Conservation (phyloP, 2,113 vertebrate species). For the Leptocoma aspasia region DNA sequence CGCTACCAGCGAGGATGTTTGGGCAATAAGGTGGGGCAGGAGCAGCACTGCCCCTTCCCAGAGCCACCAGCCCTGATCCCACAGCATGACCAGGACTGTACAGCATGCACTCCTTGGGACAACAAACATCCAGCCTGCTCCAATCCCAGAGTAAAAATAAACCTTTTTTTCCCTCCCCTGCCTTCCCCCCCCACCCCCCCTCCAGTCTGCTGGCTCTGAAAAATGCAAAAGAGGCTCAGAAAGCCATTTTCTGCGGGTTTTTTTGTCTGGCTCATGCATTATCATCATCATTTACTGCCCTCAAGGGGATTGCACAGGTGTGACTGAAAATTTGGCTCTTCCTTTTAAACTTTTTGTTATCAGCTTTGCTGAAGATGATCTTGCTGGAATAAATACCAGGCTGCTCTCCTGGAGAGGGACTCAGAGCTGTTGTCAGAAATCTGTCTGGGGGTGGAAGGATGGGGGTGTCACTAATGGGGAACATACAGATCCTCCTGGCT, state of each 20-base stretch:
- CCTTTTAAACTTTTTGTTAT: slow-evolving; percentile 52
- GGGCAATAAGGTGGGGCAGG: not conserved
- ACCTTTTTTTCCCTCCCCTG: not conserved
- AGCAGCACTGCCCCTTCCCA: not conserved
- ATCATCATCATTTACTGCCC: slow-evolving; percentile 53
- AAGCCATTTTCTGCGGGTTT: slow-evolving; percentile 26
- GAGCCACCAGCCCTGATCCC: fast-evolving
- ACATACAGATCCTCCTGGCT: slow-evolving; percentile 15
- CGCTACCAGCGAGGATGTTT: not conserved
- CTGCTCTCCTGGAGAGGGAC: slow-evolving; percentile 31
- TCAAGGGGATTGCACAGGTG: slow-evolving; percentile 52
- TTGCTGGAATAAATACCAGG: slow-evolving; percentile 21
- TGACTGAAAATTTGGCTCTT: slow-evolving; percentile 55
- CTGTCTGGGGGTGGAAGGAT: slow-evolving; percentile 1
- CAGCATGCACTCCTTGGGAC: not conserved
- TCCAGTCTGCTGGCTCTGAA: slow-evolving; percentile 29
- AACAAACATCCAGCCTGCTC: not conserved
- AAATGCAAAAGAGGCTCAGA: slow-evolving; percentile 42
- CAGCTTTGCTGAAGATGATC: slow-evolving; percentile 22
- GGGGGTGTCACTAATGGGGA: slow-evolving; percentile 20
- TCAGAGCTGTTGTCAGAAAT: not conserved
- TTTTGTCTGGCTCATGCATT: slow-evolving; percentile 42
- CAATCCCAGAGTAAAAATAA: not conserved
- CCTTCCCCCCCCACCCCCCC: fast-evolving
- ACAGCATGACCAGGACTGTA: not conserved